Evolutionary conservation across 2,797 vertebrate species (phyloP), one percentile per base, ranked within the genome.

Genomic region (Zalophus californianus): DNA sequence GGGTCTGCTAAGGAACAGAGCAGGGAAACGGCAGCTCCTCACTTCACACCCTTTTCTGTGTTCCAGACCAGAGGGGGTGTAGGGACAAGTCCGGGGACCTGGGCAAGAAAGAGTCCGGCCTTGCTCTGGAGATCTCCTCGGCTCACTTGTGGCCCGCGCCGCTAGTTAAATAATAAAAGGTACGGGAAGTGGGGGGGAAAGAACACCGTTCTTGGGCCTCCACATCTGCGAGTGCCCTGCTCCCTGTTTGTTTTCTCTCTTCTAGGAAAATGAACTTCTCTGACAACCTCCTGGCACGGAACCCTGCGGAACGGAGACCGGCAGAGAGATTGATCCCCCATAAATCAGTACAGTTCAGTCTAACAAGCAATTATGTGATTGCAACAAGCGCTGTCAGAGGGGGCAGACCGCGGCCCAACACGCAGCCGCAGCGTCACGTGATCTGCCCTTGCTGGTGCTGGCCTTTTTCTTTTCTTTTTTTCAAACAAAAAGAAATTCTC

Each of bases 401-500:
- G 96, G 96, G 91, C 97, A 94, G 97, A 96, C 96, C 29, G 60
- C 75, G 27, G 95, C 82, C 91, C 93, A n/a, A 94, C 97, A 21
- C 93, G 91, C 97, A 94, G 98, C 92, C 72, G 16, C 79, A 50
- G 16, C 78, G 72, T 98, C 97, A 97, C 91, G 94, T 97, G 98
- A 96, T 97, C 97, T 96, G 83, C 86, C 83, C 98, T 97, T 66
- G 35, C 97, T 96, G 97, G 82, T 72, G 44, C n/a, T 98, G 96
- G 78, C 4, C 35, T 73, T 96, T 98, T 97, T 98, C 41, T 48
- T 96, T 98, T 97, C 97, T 29, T 29, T 14, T 50, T 62, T 62
- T 29, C 94, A 97, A 98, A 97, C 94, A 96, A 98, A 98, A 98
- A 98, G 97, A 98, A 98, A 98, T 98, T 95, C 97, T 94, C 94